A percentile compares a stretch with the other conserved stretches of the same genome.
Conservation (phyloP, 2,888 invertebrate species). For the Fabriciana adippe region DNA sequence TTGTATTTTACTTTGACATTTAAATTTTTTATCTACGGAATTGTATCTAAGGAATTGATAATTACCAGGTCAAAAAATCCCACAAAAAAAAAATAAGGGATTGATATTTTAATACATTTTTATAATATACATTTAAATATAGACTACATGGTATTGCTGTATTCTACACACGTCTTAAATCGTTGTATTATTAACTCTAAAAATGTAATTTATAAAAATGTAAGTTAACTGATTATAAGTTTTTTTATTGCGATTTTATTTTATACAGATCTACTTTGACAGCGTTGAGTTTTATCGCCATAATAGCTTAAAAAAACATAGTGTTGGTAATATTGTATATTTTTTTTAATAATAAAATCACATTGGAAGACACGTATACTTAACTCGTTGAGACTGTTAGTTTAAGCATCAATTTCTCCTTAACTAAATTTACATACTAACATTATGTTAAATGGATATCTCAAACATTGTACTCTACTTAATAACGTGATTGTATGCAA, state of each 20-base stretch:
- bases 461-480: conserved; percentile 36
- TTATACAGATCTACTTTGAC: not conserved
- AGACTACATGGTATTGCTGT: too few species aligned
- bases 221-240: too few species aligned
- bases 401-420: conserved; percentile 45
- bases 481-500: conserved; percentile 27
- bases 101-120: too few species aligned
- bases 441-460: conserved; percentile 33
- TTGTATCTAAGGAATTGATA: too few species aligned
- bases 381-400: conserved; percentile 67
- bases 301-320: not conserved
- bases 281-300: not conserved
- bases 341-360: conserved; percentile 8
- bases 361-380: conserved; percentile 46
- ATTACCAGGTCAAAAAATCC: too few species aligned
- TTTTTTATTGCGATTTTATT: too few species aligned
- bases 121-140: too few species aligned
- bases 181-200: too few species aligned
- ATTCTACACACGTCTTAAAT: too few species aligned
- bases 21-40: too few species aligned
- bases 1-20: not conserved
- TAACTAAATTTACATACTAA: conserved; percentile 44
- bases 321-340: conserved; percentile 9
- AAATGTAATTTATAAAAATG: too few species aligned
- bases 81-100: too few species aligned